Conservation (phyloP, 2,888 invertebrate genomes). For the Drosophila hawaiiensis region DNA sequence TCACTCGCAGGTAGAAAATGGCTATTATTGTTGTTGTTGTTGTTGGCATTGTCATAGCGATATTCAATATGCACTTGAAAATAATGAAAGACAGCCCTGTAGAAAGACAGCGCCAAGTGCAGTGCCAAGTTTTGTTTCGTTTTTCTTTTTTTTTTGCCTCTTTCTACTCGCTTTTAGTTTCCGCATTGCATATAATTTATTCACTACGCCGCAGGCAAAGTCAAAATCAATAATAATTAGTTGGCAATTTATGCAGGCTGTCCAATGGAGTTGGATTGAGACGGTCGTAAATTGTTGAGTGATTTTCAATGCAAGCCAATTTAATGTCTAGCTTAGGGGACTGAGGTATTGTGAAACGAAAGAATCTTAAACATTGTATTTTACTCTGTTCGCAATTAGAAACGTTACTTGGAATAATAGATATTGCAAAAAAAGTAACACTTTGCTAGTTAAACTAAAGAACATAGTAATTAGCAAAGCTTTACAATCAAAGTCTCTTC, state of each 20-base stretch:
- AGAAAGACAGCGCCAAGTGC: conserved; percentile 21
- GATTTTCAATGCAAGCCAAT: conserved; percentile 34
- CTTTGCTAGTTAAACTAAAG: neutral
- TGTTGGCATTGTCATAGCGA: conserved; percentile 42
- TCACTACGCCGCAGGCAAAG: conserved; percentile 41
- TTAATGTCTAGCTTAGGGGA: neutral
- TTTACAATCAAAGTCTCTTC: neutral
- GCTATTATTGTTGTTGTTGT: neutral
- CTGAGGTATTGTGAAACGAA: neutral
- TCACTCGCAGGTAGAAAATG: neutral
- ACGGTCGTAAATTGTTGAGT: conserved; percentile 12
- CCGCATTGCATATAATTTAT: conserved; percentile 21
- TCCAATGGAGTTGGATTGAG: neutral
- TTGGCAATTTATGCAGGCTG: conserved; percentile 44
- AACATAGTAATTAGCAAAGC: neutral
- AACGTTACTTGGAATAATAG: neutral
- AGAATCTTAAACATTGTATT: neutral
- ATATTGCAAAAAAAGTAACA: neutral
- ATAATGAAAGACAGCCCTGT: conserved; percentile 17
- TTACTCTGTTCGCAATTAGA: neutral
- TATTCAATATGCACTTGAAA: conserved; percentile 25
- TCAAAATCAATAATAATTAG: conserved; percentile 64
- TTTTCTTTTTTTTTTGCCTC: neutral
- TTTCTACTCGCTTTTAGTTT: conserved; percentile 12
- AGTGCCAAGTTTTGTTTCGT: conserved; percentile 7